Conservation (phyloP, 2,888 invertebrate species). For the Caenorhabditis sinica region DNA sequence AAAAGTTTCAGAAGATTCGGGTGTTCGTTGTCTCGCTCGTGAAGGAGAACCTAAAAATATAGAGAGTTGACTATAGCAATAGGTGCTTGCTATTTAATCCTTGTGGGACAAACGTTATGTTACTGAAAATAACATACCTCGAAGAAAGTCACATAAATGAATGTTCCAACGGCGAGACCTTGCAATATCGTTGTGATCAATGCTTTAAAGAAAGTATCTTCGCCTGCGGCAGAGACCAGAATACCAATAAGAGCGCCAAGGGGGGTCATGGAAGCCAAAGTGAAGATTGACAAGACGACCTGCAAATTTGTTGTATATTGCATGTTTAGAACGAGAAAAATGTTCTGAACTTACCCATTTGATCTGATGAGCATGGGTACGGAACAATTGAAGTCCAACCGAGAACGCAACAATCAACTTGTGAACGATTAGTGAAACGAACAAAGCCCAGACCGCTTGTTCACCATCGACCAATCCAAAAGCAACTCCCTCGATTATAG, state of each 20-base stretch:
- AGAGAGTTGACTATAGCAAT: too few species aligned
- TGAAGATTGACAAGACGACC: conserved; percentile 79
- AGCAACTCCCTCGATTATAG: conserved; percentile 86
- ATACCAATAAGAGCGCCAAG: conserved; percentile 85
- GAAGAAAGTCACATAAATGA: conserved; percentile 96
- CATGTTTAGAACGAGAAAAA: neutral
- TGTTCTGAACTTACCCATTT: conserved; percentile 73
- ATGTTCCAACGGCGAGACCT: conserved; percentile 93
- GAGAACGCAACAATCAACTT: conserved; percentile 86
- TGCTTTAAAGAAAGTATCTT: conserved; percentile 68
- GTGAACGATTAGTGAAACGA: conserved; percentile 82
- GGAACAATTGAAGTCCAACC: conserved; percentile 85
- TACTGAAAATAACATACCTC: conserved; percentile 88
- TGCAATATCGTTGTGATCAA: conserved; percentile 86
- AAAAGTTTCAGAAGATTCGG: conserved; percentile 82
- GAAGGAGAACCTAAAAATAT: conserved; percentile 85
- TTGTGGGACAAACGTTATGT: neutral
- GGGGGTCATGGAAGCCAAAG: conserved; percentile 88
- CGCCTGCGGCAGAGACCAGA: conserved; percentile 70
- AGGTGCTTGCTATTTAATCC: too few species aligned
- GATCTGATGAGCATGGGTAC: conserved; percentile 83
- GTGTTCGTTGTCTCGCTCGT: conserved; percentile 84
- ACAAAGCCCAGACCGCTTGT: conserved; percentile 71
- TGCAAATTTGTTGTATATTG: conserved; percentile 21
- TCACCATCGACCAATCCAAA: conserved; percentile 78